A percentile compares a stretch with the other conserved stretches of the same genome.
Evolutionary conservation across 2,888 invertebrate species (phyloP).

Genomic region (Trissoscelio sp.): DNA sequence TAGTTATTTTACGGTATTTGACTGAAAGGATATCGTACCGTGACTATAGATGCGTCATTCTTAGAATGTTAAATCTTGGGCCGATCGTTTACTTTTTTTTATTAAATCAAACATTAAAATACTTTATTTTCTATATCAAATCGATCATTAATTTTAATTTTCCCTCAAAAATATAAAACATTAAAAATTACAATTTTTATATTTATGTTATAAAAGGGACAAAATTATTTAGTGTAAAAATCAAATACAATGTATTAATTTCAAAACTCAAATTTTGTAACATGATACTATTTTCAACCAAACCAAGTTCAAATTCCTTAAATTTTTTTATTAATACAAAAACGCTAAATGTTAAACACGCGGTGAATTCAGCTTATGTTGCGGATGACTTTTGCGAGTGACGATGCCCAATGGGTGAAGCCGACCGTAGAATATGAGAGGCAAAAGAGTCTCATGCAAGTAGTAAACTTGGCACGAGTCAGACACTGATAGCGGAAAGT

Average conservation of each 20-base stretch:
- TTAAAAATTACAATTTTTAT: too few species aligned
- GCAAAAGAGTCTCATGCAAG: conserved; percentile 48
- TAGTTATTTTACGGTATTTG: conserved; percentile 29
- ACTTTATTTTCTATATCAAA: background rate
- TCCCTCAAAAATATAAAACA: too few species aligned
- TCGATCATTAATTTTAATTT: background rate
- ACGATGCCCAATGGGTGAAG: conserved; percentile 42
- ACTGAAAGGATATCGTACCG: background rate
- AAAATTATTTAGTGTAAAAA: too few species aligned
- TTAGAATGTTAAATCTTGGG: background rate
- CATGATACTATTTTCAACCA: too few species aligned
- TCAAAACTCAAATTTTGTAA: too few species aligned
- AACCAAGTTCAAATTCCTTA: too few species aligned
- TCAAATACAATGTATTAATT: too few species aligned
- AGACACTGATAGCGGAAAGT: conserved; percentile 52
- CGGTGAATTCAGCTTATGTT: background rate
- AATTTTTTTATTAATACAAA: background rate
- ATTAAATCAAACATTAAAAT: background rate
- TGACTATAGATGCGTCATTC: conserved; percentile 4
- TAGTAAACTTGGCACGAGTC: conserved; percentile 56
- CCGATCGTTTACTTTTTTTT: background rate
- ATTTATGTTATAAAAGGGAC: too few species aligned
- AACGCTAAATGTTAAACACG: background rate
- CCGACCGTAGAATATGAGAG: conserved; percentile 45
- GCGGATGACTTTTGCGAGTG: conserved; percentile 34